Evolutionary conservation across 2,113 vertebrate genomes (phyloP).

Genomic region (Thymallus thymallus): DNA sequence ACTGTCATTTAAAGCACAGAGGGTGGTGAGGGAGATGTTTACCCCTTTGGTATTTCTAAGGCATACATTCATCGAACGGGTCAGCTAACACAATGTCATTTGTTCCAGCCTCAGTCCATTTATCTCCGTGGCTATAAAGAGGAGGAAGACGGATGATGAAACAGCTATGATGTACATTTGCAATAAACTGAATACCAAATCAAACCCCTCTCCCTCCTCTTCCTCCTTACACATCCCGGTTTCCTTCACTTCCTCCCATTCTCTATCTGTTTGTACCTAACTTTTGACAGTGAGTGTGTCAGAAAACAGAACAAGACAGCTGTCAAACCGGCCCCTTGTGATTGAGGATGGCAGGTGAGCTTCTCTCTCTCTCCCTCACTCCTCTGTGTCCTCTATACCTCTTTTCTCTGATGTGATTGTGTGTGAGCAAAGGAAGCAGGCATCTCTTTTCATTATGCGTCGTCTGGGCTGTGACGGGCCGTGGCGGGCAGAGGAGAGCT

Average conservation of each 20-base stretch:
- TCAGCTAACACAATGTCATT: constrained; percentile 58
- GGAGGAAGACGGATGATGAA: constrained; percentile 26
- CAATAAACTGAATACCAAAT: constrained; percentile 26
- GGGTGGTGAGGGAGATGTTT: constrained; percentile 44
- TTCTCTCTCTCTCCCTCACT: constrained; percentile 1
- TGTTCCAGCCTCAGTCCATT: constrained; percentile 41
- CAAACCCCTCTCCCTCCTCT: constrained; percentile 26
- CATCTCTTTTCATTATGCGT: constrained; percentile 18
- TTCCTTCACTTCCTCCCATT: constrained; percentile 3
- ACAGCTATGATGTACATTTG: constrained; percentile 35
- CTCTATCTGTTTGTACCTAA: constrained; percentile 56
- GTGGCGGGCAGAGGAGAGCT: constrained; percentile 22
- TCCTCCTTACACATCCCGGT: background rate
- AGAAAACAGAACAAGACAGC: constrained; percentile 70
- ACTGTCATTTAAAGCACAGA: constrained; percentile 67
- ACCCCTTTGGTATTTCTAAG: constrained; percentile 22
- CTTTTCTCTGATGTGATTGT: constrained; percentile 35
- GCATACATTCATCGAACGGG: constrained; percentile 45
- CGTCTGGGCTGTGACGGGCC: no score
- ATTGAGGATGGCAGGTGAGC: constrained; percentile 72
- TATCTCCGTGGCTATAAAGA: background rate
- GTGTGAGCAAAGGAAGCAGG: constrained; percentile 34
- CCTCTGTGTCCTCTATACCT: constrained; percentile 16
- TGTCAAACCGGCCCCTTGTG: constrained; percentile 64
- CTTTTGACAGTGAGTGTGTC: constrained; percentile 50